Conservation (phyloP, 2,797 vertebrate genomes). For the Spatula versicolor region DNA sequence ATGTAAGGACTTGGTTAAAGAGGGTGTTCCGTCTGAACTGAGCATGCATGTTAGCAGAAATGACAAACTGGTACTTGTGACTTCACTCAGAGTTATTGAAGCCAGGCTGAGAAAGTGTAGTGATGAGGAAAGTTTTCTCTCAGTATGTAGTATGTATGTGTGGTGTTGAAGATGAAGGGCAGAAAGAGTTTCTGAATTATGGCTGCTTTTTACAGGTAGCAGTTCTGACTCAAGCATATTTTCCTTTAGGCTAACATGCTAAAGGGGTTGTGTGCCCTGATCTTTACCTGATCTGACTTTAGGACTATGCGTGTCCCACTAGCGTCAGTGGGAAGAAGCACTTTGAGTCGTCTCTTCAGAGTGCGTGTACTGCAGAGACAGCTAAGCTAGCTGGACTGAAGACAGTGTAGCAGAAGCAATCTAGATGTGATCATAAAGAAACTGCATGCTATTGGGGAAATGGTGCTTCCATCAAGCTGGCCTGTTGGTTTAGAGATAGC, state of each 20-base stretch:
- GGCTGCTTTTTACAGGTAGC: neutral
- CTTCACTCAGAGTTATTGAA: neutral
- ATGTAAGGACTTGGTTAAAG: neutral
- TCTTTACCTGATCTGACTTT: slow-evolving; percentile 5
- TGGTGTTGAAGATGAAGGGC: neutral
- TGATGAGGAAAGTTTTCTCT: neutral
- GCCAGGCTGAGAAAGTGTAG: neutral
- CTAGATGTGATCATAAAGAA: neutral
- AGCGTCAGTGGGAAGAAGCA: neutral
- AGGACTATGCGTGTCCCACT: neutral
- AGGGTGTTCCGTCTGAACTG: neutral
- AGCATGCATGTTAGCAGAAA: neutral
- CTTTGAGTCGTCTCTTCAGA: neutral
- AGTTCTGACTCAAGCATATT: neutral
- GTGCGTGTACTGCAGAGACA: neutral
- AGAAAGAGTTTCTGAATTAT: neutral
- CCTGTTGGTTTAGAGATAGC: neutral
- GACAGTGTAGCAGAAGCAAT: neutral
- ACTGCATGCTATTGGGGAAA: neutral
- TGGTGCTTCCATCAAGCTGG: neutral
- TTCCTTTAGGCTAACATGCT: neutral
- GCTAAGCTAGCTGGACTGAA: neutral
- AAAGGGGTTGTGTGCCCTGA: neutral
- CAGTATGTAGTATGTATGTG: neutral
- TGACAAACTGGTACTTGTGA: neutral